phyloP scores from a whole-genome alignment of 2,113 vertebrate genomes.

The Passer domesticus region DNA sequence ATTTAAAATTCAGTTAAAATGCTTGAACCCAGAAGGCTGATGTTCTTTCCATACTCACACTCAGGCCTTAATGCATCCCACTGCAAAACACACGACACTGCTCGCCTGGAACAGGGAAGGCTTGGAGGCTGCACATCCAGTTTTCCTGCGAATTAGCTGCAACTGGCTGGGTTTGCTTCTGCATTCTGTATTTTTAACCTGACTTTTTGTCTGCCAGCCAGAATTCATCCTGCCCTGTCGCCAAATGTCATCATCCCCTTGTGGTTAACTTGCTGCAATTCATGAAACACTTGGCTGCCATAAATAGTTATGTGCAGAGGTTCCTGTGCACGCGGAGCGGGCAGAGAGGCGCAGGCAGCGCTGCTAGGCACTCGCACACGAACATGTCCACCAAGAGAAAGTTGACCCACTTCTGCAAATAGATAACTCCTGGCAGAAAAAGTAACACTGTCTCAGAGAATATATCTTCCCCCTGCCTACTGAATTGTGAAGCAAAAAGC shows the following conservation, averaged over 20 bases:
- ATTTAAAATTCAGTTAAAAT: background rate
- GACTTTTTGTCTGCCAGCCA: background rate
- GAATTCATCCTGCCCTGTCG: conserved; percentile 36
- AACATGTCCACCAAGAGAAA: conserved; percentile 60
- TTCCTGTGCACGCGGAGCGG: background rate
- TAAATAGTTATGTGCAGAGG: conserved; percentile 63
- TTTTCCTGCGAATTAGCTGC: background rate
- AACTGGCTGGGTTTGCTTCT: conserved; percentile 12
- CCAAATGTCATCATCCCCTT: conserved; percentile 69
- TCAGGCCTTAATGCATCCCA: background rate
- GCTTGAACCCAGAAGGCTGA: background rate
- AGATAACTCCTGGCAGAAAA: conserved; percentile 74
- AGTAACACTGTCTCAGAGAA: conserved; percentile 75
- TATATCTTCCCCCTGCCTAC: conserved; percentile 63
- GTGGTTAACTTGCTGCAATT: conserved; percentile 67
- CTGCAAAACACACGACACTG: background rate
- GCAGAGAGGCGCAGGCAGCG: conserved; percentile 14
- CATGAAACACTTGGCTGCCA: conserved; percentile 70
- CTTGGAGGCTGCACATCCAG: background rate
- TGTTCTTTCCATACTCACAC: accelerated
- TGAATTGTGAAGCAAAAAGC: conserved; percentile 72
- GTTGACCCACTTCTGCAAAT: conserved; percentile 82
- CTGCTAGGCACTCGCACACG: conserved; percentile 60
- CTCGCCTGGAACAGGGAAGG: background rate
- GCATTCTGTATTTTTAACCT: conserved; percentile 47